These are phyloP conservation scores for Dasyurus viverrinus DNA, from an alignment of 2,113 vertebrate genomes.

Conservation along the genomic window DNA sequence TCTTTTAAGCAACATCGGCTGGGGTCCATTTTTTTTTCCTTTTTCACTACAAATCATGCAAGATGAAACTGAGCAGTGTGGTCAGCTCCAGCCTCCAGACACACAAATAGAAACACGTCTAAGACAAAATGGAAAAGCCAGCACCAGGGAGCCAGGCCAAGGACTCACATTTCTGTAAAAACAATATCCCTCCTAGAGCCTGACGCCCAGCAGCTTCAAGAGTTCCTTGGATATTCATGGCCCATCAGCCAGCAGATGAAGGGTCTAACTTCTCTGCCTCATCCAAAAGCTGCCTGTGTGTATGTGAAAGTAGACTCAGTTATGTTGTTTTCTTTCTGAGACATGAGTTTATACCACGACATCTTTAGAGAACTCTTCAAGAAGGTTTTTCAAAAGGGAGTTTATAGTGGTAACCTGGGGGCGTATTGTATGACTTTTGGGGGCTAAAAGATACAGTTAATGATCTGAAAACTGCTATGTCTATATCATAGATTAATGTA, in stretches of 20 bases:
- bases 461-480: background rate
- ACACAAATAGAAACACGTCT: slow-evolving; percentile 63
- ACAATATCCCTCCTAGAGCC: slow-evolving; percentile 48
- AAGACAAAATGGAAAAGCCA: slow-evolving; percentile 67
- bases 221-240: background rate
- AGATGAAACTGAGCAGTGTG: slow-evolving; percentile 58
- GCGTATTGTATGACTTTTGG: background rate
- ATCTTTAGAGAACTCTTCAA: background rate
- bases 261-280: background rate
- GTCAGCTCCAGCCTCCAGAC: slow-evolving; percentile 44
- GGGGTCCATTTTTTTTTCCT: slow-evolving; percentile 44
- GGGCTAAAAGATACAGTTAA: background rate
- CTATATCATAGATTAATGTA: background rate
- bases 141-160: slow-evolving; percentile 57
- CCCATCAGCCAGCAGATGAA: rapidly evolving
- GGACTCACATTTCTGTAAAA: slow-evolving; percentile 61
- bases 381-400: background rate
- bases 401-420: background rate
- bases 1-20: background rate
- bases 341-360: background rate
- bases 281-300: background rate
- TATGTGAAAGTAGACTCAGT: rapidly evolving
- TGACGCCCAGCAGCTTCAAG: background rate
- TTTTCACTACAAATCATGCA: slow-evolving; percentile 45
- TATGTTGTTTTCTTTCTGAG: background rate